Percentiles rank a stretch among this genome's conserved stretches.
Conservation (phyloP, 2,797 vertebrate species). For the Chelonia mydas region DNA sequence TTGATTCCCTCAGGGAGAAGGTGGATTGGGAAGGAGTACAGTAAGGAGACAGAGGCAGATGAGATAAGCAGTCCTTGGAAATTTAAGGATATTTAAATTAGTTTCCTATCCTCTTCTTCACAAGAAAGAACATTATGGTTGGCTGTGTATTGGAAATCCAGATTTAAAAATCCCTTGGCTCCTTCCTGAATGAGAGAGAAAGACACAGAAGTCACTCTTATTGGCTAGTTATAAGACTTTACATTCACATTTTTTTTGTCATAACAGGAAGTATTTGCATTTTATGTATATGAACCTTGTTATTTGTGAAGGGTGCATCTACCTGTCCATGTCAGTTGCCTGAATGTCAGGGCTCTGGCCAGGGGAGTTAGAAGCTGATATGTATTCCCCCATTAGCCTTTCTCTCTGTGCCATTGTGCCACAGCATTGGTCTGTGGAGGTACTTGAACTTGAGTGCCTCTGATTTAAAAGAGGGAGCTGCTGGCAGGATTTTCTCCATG, state of each 20-base stretch:
- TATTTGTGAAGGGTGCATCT: neutral
- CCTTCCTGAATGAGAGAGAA: neutral
- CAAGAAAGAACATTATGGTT: neutral
- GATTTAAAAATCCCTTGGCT: neutral
- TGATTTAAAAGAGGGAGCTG: fast-evolving
- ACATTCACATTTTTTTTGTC: neutral
- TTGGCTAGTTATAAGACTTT: neutral
- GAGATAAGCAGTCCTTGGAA: neutral
- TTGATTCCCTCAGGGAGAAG: neutral
- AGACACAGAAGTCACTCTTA: neutral
- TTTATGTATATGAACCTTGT: neutral
- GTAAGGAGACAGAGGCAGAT: neutral
- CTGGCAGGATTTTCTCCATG: neutral
- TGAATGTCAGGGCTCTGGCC: neutral
- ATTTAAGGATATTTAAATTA: neutral
- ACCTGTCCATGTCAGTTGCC: neutral
- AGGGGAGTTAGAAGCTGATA: neutral
- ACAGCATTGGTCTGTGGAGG: neutral
- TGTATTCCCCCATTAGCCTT: neutral
- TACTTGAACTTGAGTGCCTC: neutral
- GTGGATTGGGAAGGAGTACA: neutral
- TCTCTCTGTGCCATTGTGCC: neutral
- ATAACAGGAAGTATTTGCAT: neutral
- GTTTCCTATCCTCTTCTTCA: neutral
- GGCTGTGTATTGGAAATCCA: neutral